phyloP scores from a whole-genome alignment of 1,140 invertebrate genomes.

The Zaprionus kolodkinae region DNA sequence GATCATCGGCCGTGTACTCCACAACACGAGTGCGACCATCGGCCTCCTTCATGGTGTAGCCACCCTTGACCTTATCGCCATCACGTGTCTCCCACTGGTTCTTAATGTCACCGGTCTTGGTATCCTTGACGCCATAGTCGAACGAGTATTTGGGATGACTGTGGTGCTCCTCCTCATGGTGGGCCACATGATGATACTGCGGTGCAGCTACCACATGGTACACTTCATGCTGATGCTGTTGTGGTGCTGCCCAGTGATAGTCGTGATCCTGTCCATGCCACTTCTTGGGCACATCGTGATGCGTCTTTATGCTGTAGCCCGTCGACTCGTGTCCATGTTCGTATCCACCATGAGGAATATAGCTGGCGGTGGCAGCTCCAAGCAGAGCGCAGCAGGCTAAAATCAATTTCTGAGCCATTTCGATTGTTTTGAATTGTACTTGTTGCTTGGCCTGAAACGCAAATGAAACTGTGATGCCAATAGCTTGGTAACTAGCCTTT shows the following conservation, averaged over 20 bases:
- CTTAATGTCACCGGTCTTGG: slow-evolving; percentile 89
- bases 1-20: slow-evolving; percentile 86
- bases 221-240: slow-evolving; percentile 16
- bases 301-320: slow-evolving; percentile 62
- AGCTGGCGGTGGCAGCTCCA: slow-evolving; percentile 38
- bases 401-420: slow-evolving; percentile 53
- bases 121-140: slow-evolving; percentile 90
- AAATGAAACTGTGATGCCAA: slow-evolving; percentile 58
- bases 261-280: slow-evolving; percentile 58
- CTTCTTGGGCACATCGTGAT: slow-evolving; percentile 62
- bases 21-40: slow-evolving; percentile 87
- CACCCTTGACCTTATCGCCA: slow-evolving; percentile 87
- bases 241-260: slow-evolving; percentile 43
- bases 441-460: slow-evolving; percentile 53
- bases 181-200: slow-evolving; percentile 37
- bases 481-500: slow-evolving; percentile 30
- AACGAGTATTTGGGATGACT: slow-evolving; percentile 88
- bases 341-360: slow-evolving; percentile 47
- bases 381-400: slow-evolving; percentile 52
- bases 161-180: slow-evolving; percentile 64
- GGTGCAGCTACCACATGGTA: slow-evolving; percentile 28
- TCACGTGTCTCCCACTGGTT: slow-evolving; percentile 87
- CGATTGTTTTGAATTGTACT: slow-evolving; percentile 1
- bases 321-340: slow-evolving; percentile 45
- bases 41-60: slow-evolving; percentile 86